Evolutionary conservation across 1,140 invertebrate species (phyloP), one percentile per base, ranked within the genome.

Genomic region (Drosophila oshimai): DNA sequence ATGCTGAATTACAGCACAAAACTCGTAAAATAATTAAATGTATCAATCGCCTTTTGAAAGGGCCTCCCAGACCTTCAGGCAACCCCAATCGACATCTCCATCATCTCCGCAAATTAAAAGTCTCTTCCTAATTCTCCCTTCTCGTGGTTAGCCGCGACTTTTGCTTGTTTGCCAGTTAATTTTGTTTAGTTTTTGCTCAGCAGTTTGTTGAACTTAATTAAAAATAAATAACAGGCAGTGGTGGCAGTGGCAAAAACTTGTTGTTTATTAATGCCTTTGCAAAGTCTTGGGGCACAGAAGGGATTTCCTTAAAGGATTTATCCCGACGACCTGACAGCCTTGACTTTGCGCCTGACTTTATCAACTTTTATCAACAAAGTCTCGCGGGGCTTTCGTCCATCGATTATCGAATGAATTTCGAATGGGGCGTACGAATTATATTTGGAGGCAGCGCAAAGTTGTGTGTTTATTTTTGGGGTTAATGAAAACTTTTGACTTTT

Each of bases 201-300:
- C 84, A 87, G 80, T 86, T 87, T 86, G 72, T 73, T 73, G 80
- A 86, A 86, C 81, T 76, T 86, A 80, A 86, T 86, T 87, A 86
- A 86, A 87, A 87, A 87, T 86, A 76, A 79, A 74, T 79, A 79
- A 76, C 58, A 65, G 44, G n/a, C 60, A 22, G 34, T 24, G 57
- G 2, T 18, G 44, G 42, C 70, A 78, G 33, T 37, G 33, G 65
- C 61, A 60, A 60, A 60, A 60, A 60, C 45, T 67, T 73, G 67
- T 58, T 84, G 72, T 72, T 76, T 86, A 87, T 86, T 86, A 80
- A 86, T 65, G 80, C 28, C 51, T 18, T 26, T 2, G 13, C 51
- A 26, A 34, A 24, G 58, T 61, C 53, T 58, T 61, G n/a, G 53
- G 37, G 9, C 18, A 22, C 18, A 22, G 24, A 17, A 41, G 13